These are phyloP conservation scores for Pheosia tremula DNA, from an alignment of 2,888 invertebrate genomes.

Conservation along the genomic window DNA sequence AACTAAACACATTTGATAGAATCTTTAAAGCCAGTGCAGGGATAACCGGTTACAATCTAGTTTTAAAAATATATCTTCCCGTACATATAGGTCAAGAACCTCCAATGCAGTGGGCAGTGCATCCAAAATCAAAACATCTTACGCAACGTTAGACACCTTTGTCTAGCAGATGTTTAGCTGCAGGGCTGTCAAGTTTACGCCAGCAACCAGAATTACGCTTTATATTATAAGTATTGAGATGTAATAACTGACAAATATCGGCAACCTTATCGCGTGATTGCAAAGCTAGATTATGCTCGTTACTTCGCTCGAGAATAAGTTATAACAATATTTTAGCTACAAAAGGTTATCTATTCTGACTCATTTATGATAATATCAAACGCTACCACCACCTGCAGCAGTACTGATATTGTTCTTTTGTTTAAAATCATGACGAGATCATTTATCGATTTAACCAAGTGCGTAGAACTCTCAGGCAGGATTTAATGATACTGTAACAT, in stretches of 20 bases:
- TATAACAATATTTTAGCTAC: slow-evolving; percentile 25
- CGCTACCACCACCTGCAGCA: neutral
- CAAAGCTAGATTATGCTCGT: slow-evolving; percentile 30
- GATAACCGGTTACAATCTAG: slow-evolving; percentile 42
- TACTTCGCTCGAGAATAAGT: slow-evolving; percentile 39
- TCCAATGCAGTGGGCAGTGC: slow-evolving; percentile 47
- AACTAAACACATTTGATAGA: neutral
- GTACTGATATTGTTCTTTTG: neutral
- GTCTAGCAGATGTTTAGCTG: slow-evolving; percentile 26
- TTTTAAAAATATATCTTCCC: slow-evolving; percentile 51
- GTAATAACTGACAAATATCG: slow-evolving; percentile 1
- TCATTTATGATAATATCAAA: neutral
- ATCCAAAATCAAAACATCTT: slow-evolving; percentile 48
- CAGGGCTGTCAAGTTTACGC: slow-evolving; percentile 22
- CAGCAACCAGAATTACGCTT: neutral
- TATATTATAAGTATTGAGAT: neutral
- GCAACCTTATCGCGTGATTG: slow-evolving; percentile 22
- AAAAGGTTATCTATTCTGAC: slow-evolving; percentile 9
- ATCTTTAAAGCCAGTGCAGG: slow-evolving; percentile 16
- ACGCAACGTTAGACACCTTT: slow-evolving; percentile 48
- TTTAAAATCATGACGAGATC: neutral
- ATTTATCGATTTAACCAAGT: no score
- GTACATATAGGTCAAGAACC: slow-evolving; percentile 70
- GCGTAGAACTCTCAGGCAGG: no score
- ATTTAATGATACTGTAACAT: no score